A percentile compares a stretch with the other conserved stretches of the same genome.
These are phyloP conservation scores for Drosophila leontia DNA, from an alignment of 1,140 invertebrate genomes.

Conservation along the genomic window DNA sequence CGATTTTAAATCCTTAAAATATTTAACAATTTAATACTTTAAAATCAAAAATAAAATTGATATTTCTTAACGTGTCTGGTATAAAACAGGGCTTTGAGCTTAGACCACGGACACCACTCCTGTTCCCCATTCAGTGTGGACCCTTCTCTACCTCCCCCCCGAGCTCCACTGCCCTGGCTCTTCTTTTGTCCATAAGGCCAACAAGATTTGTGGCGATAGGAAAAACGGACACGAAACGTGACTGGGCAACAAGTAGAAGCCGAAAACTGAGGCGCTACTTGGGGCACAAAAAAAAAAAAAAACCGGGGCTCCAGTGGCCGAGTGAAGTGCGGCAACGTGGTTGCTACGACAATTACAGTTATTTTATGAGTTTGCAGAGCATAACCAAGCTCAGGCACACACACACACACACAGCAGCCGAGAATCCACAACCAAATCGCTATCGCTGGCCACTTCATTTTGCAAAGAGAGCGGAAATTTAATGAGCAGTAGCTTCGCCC, in stretches of 20 bases:
- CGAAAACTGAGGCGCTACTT: constrained; percentile 34
- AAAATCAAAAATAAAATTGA: background rate
- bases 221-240: constrained; percentile 42
- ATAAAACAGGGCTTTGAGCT: constrained; percentile 8
- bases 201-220: constrained; percentile 55
- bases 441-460: constrained; percentile 66
- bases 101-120: background rate
- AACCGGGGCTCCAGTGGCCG: constrained; percentile 55
- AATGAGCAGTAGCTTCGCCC: constrained; percentile 65
- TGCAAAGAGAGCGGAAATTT: constrained; percentile 83
- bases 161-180: no score
- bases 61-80: background rate
- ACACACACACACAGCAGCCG: constrained; percentile 10
- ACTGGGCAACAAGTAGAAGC: constrained; percentile 49
- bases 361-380: constrained; percentile 82
- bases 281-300: background rate
- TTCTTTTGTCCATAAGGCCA: background rate
- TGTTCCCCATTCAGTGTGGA: constrained; percentile 1
- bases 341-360: constrained; percentile 80
- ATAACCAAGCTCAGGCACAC: constrained; percentile 47
- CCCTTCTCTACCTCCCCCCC: background rate
- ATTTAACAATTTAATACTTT: background rate
- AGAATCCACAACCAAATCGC: constrained; percentile 10
- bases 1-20: background rate
- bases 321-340: constrained; percentile 67